Conservation (phyloP, 2,888 invertebrate species). For the Leistus spinibarbis region DNA sequence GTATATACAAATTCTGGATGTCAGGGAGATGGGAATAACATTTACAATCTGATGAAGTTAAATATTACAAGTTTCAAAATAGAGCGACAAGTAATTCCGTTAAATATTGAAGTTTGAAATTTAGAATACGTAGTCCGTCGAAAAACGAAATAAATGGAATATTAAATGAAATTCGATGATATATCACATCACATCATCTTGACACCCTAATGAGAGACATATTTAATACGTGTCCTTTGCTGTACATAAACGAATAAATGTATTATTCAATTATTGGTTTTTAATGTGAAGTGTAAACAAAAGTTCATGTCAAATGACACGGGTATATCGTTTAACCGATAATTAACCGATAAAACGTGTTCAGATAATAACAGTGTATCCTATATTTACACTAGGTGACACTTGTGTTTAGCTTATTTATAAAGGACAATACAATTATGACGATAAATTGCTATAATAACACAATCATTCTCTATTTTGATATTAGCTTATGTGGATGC, state of each 20-base stretch:
- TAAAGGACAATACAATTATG: not conserved
- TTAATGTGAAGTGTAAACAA: slow-evolving; percentile 25
- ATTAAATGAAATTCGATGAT: too few species aligned
- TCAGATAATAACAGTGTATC: slow-evolving; percentile 7
- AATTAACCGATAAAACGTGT: not conserved
- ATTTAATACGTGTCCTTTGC: not conserved
- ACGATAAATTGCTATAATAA: not conserved
- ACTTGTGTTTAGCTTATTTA: not conserved
- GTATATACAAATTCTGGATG: not conserved
- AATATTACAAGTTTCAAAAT: too few species aligned
- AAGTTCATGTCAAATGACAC: not conserved
- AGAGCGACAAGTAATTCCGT: too few species aligned
- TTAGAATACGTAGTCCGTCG: not conserved
- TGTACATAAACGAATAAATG: not conserved
- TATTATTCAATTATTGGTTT: slow-evolving; percentile 37
- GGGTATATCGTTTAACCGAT: not conserved
- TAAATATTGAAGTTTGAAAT: not conserved
- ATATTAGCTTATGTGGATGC: too few species aligned
- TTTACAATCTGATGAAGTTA: too few species aligned
- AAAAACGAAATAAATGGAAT: too few species aligned
- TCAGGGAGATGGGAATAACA: too few species aligned
- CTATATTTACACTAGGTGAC: not conserved
- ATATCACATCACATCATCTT: not conserved
- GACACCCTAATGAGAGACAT: not conserved
- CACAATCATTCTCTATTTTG: not conserved